Base-by-base conservation (phyloP, 1,140 invertebrate species). In the Musca vetustissima region DNA sequence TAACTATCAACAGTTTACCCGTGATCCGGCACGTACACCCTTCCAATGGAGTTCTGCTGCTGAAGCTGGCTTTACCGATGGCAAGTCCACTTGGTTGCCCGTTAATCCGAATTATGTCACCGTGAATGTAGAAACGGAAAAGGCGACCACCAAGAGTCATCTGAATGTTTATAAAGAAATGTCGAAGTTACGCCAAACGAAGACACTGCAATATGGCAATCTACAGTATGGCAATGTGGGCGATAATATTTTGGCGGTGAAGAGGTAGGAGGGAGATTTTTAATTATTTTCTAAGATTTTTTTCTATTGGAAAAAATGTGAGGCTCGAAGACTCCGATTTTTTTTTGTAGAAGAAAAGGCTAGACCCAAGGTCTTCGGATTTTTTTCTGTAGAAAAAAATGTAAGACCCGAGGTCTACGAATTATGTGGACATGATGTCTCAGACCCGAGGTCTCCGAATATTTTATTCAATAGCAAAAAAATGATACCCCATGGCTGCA, bases 21-120 rank as follows among this genome's bases (percentile, higher is more conserved):
- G 91, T 24, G 91, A 93, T 78, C 88, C 89, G 0, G 86, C 85
- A 4, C 83, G 93, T 36, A 90, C 90, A 1, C 91, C 93, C 0
- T 93, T 89, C 84, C 92, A 92, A 69, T 95, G 93, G 93, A 85
- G 89, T 67, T 84, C 69, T 21, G 76, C 67, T 32, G 72, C 22
- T 4, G 78, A 79, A 43, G 78, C 78, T n/a, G 82, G 92, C 13
- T 89, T 89, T 73, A 89, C 85, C 7, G 86, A 78, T 0, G 83
- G 70, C 8, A 61, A 57, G 0, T 84, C 76, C 48, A 87, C 90
- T 0, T 92, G 91, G 90, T 65, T 92, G 48, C 90, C 90, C 0
- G 83, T 91, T 0, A 85, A 88, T 59, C 65, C 76, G 0, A 86
- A 90, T 72, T 90, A 89, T 67, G 24, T 67, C 32, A 77, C 76